Base-by-base conservation (phyloP, 2,888 invertebrate genomes). In the Formica aserva region DNA sequence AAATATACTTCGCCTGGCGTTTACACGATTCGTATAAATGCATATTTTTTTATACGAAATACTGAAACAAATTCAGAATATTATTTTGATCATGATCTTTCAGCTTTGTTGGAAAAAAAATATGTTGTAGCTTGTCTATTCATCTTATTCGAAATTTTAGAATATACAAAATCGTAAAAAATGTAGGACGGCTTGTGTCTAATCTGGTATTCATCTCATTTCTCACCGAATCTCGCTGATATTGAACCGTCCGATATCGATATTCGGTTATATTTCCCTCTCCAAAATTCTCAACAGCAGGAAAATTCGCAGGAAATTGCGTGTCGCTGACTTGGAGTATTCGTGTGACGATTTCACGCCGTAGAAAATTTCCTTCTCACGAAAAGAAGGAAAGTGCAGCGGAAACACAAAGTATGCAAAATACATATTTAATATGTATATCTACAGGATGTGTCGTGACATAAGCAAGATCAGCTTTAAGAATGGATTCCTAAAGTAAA, bases 251-350 rank as follows among this genome's bases (percentile, higher is more conserved):
- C 48, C 52, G n/a, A n/a, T 52, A 8, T 69, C 41, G 71, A 78
- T 78, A 71, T 69, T 57, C 78, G 71, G 71, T 38, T 57, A 71
- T 57, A 71, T 78, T 71, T 69, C 57, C 35, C 32, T 38, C 18
- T 18, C 52, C n/a, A n/a, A 22, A 69, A 57, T 45, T 69, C 22
- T 32, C 18, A 13, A 18, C 15, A 60, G 71, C 41, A 35, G 60
- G 57, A 32, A 57, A 57, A 69, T 78, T 78, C 45, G 57, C 57
- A 32, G 78, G 45, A 78, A 78, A 78, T 78, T 69, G 71, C 69
- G 8, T 69, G 32, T 60, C 57, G 29, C 57, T 60, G 57, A 78
- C 71, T 41, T 22, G 78, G 52, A 69, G 32, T 71, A 78, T 71
- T 78, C 57, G 71, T 71, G 71, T 71, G 71, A 71, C 78, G 45